phyloP scores from a whole-genome alignment of 2,113 vertebrate genomes.

The Istiophorus platypterus region DNA sequence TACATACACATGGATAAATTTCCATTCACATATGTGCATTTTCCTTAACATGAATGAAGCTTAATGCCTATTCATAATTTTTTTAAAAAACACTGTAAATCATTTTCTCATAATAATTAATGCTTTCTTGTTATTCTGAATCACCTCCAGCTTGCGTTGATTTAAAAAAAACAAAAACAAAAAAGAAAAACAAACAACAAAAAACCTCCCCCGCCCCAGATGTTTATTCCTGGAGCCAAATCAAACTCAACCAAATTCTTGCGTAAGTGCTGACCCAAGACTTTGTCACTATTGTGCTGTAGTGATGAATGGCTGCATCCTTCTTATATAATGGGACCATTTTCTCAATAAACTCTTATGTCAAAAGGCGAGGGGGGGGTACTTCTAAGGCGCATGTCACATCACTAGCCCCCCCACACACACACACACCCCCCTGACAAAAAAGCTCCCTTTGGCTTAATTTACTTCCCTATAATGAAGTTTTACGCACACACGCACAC shows the following conservation, averaged over 20 bases:
- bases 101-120: conserved; percentile 3
- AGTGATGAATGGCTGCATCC: conserved; percentile 64
- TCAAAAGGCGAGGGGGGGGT: conserved; percentile 10
- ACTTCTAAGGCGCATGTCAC: conserved; percentile 17
- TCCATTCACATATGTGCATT: conserved; percentile 70
- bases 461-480: conserved; percentile 43
- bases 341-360: conserved; percentile 64
- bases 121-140: neutral
- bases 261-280: conserved; percentile 42
- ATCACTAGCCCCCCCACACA: neutral
- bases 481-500: conserved; percentile 44
- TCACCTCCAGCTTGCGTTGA: neutral
- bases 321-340: conserved; percentile 63
- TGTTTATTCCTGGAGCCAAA: conserved; percentile 19
- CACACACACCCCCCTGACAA: no score
- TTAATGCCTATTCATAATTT: conserved; percentile 67
- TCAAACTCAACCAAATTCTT: conserved; percentile 24
- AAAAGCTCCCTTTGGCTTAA: conserved; percentile 44
- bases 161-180: no score
- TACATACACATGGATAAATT: conserved; percentile 13
- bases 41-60: conserved; percentile 65
- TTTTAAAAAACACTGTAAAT: conserved; percentile 18
- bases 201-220: neutral
- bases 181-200: no score
- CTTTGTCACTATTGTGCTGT: conserved; percentile 36